Evolutionary conservation across 2,888 invertebrate genomes (phyloP).

Genomic region (Plebejus anna): DNA sequence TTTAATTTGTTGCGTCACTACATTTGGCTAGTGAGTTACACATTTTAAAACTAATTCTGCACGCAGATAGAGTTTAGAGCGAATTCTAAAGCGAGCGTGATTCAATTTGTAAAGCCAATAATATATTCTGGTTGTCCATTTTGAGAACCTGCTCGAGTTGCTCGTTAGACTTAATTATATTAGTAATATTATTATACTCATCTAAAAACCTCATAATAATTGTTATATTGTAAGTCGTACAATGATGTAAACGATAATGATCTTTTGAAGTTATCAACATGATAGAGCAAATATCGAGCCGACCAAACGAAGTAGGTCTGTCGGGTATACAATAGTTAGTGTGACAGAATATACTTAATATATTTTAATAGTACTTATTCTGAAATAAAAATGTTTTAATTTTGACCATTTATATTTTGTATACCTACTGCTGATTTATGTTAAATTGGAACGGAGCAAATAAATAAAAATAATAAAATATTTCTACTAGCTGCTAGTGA

Average conservation of each 20-base stretch:
- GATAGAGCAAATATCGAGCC: too few relatives aligned
- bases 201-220: not conserved
- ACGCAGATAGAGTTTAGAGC: conserved; percentile 2
- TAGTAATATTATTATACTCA: not conserved
- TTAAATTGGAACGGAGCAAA: not conserved
- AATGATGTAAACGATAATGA: too few relatives aligned
- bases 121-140: not conserved
- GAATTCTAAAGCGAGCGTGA: not conserved
- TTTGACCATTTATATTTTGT: too few relatives aligned
- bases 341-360: too few relatives aligned
- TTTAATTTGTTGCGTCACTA: conserved; percentile 18
- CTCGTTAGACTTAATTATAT: not conserved
- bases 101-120: conserved; percentile 2
- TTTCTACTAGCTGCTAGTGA: not conserved
- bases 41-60: conserved; percentile 20
- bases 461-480: not conserved
- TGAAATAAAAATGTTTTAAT: too few relatives aligned
- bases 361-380: too few relatives aligned
- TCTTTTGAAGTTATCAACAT: too few relatives aligned
- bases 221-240: too few relatives aligned
- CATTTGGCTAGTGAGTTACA: conserved; percentile 23
- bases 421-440: not conserved
- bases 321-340: too few relatives aligned
- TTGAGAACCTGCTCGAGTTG: not conserved
- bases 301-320: too few relatives aligned